Evolutionary conservation across 2,113 vertebrate genomes (phyloP).

Genomic region (Platysteira castanea): DNA sequence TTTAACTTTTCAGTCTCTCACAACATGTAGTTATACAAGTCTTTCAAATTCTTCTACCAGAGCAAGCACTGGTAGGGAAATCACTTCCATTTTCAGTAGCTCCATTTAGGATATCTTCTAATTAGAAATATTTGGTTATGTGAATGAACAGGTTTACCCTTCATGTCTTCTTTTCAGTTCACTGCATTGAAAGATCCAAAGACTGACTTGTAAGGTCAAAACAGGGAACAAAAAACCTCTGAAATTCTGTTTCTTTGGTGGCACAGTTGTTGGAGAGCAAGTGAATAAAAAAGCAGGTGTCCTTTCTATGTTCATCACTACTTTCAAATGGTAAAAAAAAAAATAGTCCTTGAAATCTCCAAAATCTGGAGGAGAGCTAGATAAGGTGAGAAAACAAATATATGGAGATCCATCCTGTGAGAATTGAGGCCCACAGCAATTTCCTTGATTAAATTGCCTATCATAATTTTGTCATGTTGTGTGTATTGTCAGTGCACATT

Average conservation of each 20-base stretch:
- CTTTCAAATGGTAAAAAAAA: background rate
- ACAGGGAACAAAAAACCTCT: background rate
- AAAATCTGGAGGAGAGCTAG: background rate
- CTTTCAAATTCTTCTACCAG: background rate
- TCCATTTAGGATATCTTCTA: background rate
- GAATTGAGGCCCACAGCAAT: background rate
- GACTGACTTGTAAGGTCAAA: background rate
- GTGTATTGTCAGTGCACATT: background rate
- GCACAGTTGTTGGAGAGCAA: background rate
- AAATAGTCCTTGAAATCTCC: background rate
- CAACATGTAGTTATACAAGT: background rate
- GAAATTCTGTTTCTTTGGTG: background rate
- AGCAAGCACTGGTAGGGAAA: background rate
- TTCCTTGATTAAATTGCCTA: background rate
- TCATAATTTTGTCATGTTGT: accelerated
- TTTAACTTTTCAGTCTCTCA: background rate
- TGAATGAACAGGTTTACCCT: background rate
- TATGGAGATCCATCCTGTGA: background rate
- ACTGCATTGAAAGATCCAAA: background rate
- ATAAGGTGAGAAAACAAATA: background rate
- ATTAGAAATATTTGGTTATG: background rate
- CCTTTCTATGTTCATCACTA: background rate
- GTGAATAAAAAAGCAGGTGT: background rate
- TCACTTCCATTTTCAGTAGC: background rate
- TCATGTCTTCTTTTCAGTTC: background rate